Evolutionary conservation across 2,888 invertebrate species (phyloP).

Genomic region (Apeira syringaria): DNA sequence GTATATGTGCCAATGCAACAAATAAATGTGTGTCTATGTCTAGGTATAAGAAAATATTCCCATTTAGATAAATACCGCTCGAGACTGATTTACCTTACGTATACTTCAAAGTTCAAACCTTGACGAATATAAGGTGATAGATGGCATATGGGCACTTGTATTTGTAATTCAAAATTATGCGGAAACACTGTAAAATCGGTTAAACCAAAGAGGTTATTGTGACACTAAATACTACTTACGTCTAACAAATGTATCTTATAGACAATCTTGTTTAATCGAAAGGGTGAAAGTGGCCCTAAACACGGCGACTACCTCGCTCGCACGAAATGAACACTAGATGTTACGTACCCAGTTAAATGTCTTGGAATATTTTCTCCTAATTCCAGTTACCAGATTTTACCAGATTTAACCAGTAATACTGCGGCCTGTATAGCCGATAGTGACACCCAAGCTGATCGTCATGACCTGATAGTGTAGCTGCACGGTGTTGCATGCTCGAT

Average conservation of each 20-base stretch:
- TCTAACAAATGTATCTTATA: conserved; percentile 10
- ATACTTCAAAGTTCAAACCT: no score
- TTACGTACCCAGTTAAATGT: conserved; percentile 26
- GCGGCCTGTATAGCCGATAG: conserved; percentile 42
- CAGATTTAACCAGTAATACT: conserved; percentile 35
- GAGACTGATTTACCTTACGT: no score
- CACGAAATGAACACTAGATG: conserved; percentile 9
- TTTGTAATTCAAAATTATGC: not conserved
- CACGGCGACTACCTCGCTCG: conserved; percentile 3
- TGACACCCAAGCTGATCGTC: conserved; percentile 58
- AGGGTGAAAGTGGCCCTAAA: conserved; percentile 15
- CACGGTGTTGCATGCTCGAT: conserved; percentile 44
- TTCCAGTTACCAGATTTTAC: conserved; percentile 28
- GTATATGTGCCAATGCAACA: no score
- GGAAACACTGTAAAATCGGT: not conserved
- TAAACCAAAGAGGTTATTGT: conserved; percentile 2
- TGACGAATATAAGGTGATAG: no score
- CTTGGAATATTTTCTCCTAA: conserved; percentile 32
- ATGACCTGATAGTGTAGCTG: conserved; percentile 55
- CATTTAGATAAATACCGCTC: no score
- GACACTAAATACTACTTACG: conserved; percentile 1
- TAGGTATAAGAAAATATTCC: no score
- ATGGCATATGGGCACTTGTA: no score
- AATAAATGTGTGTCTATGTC: no score
- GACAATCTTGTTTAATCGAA: conserved; percentile 13